These are phyloP conservation scores for Hippocampus comes DNA, from an alignment of 2,113 vertebrate species.

Conservation along the genomic window DNA sequence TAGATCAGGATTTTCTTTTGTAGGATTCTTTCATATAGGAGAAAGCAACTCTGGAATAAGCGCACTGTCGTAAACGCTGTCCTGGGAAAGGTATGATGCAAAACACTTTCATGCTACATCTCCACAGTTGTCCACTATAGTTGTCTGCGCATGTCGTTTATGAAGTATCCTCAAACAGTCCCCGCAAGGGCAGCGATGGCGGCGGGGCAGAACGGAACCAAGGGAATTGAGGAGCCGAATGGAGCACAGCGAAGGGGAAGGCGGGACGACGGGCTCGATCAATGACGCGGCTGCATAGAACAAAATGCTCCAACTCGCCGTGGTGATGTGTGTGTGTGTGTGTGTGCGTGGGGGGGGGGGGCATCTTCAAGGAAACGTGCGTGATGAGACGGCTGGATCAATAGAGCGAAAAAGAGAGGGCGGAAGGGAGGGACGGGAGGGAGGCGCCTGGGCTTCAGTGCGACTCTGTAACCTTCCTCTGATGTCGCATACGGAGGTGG, in stretches of 20 bases:
- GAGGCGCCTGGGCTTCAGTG: conserved; percentile 8
- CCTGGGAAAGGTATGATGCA: no score
- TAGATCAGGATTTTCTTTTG: no score
- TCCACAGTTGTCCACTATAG: no score
- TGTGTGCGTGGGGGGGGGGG: conserved; percentile 60
- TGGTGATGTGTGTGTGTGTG: conserved; percentile 48
- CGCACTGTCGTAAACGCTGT: no score
- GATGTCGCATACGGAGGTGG: conserved; percentile 18
- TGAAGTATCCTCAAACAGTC: not conserved
- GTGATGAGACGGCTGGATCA: conserved; percentile 74
- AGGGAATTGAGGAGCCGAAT: not conserved
- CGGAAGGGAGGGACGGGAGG: conserved; percentile 54
- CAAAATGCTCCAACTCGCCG: conserved; percentile 59
- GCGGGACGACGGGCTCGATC: conserved; percentile 50
- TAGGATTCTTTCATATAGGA: no score
- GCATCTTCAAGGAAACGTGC: conserved; percentile 75
- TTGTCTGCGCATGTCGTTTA: no score
- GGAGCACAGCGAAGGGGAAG: not conserved
- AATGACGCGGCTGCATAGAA: conserved; percentile 60
- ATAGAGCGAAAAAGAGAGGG: conserved; percentile 52
- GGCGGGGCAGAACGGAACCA: not conserved
- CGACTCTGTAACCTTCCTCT: conserved; percentile 40
- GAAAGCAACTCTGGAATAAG: no score
- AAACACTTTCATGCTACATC: no score
- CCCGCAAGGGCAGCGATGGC: not conserved